phyloP scores from a whole-genome alignment of 2,888 invertebrate species.

The Pimpla rufipes region DNA sequence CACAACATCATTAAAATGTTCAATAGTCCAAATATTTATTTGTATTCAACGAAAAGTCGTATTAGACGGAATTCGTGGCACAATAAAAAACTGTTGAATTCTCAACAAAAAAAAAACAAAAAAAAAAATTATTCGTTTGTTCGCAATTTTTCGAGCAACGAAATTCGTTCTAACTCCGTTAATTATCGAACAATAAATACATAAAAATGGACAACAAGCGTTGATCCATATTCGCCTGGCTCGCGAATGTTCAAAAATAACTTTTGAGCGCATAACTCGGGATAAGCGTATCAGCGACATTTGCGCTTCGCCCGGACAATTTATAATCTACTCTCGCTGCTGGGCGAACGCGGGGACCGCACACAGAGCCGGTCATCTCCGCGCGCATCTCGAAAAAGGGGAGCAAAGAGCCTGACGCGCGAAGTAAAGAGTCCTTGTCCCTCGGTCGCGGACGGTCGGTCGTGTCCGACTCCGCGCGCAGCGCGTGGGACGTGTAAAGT shows the following conservation, averaged over 20 bases:
- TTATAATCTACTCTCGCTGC: constrained; percentile 68
- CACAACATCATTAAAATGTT: too few species aligned
- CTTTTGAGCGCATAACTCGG: constrained; percentile 73
- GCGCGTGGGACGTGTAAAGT: constrained; percentile 75
- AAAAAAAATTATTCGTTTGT: too few species aligned
- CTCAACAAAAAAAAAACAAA: too few species aligned
- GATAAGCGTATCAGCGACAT: constrained; percentile 78
- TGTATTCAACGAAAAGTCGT: too few species aligned
- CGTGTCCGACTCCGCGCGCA: constrained; percentile 35
- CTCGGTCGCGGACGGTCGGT: constrained; percentile 38
- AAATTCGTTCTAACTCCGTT: too few species aligned
- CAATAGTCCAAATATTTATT: too few species aligned
- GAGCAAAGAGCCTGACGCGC: constrained; percentile 54
- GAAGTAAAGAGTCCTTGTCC: constrained; percentile 39
- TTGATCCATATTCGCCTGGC: neutral
- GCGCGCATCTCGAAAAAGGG: constrained; percentile 64
- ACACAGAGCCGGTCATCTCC: constrained; percentile 69
- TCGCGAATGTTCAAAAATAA: constrained; percentile 17
- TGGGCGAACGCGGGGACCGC: constrained; percentile 73
- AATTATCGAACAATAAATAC: too few species aligned
- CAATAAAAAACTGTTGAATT: too few species aligned
- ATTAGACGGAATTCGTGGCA: too few species aligned
- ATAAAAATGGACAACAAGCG: neutral
- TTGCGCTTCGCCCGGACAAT: constrained; percentile 77
- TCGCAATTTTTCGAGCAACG: too few species aligned